Evolutionary conservation across 2,113 vertebrate species (phyloP).

Genomic region (Perccottus glenii): DNA sequence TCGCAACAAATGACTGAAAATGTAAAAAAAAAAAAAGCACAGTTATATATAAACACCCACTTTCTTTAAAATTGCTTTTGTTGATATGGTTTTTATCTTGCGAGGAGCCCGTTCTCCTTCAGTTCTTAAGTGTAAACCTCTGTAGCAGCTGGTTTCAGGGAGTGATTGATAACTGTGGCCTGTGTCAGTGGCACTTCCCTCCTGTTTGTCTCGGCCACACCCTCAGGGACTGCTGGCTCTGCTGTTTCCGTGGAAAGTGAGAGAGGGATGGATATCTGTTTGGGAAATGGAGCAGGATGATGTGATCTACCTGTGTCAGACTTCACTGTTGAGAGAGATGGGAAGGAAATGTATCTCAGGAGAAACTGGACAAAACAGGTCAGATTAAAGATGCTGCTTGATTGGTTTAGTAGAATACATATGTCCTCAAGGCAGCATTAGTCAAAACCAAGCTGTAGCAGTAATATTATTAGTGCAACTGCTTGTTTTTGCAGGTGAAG

Average conservation of each 20-base stretch:
- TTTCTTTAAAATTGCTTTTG: too few species aligned
- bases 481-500: too few species aligned
- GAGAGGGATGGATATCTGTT: conserved; percentile 27
- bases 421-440: too few species aligned
- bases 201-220: conserved; percentile 64
- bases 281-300: conserved; percentile 27
- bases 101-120: too few species aligned
- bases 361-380: background rate
- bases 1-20: too few species aligned
- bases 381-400: too few species aligned
- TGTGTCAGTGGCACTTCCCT: conserved; percentile 43
- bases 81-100: too few species aligned
- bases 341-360: conserved; percentile 28
- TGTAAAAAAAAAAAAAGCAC: too few species aligned
- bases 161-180: conserved; percentile 33
- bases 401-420: too few species aligned
- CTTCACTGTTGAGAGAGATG: conserved; percentile 4
- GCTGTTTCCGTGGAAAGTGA: conserved; percentile 23
- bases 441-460: too few species aligned
- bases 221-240: conserved; percentile 53
- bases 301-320: conserved; percentile 28
- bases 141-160: conserved; percentile 24
- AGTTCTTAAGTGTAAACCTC: conserved; percentile 6
- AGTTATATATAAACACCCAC: too few species aligned
- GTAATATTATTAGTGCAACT: too few species aligned